These are phyloP conservation scores for Parapristionchus giblindavisi DNA, from an alignment of 2,888 invertebrate genomes.

Conservation along the genomic window DNA sequence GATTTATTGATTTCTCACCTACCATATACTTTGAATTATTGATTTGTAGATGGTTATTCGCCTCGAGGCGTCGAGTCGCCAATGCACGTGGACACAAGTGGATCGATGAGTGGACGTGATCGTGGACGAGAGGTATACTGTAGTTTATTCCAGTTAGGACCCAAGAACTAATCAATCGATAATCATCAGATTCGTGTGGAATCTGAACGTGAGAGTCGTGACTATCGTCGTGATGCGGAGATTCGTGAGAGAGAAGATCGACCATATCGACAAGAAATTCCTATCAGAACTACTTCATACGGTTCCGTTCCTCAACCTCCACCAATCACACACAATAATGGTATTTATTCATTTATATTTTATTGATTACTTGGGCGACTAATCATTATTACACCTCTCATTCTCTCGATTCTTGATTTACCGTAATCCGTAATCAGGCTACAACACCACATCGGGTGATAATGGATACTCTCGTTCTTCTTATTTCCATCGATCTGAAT, in stretches of 20 bases:
- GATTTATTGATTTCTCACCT: not conserved
- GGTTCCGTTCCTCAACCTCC: not conserved
- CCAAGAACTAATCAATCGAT: conserved; percentile 23
- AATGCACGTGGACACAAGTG: conserved; percentile 54
- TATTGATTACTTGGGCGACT: no score
- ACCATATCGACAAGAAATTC: conserved; percentile 17
- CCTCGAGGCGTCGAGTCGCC: conserved; percentile 50
- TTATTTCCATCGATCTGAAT: conserved; percentile 51
- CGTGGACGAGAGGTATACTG: conserved; percentile 28
- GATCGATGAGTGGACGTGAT: conserved; percentile 45
- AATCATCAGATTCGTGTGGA: conserved; percentile 18
- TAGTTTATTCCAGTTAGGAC: no score
- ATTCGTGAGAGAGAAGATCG: conserved; percentile 33
- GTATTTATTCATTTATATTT: no score
- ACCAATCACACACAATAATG: not conserved
- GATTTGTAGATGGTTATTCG: conserved; percentile 40
- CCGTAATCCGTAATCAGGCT: not conserved
- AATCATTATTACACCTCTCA: not conserved
- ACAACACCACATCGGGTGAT: conserved; percentile 5
- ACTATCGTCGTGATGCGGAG: conserved; percentile 19
- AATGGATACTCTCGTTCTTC: not conserved
- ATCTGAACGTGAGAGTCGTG: conserved; percentile 22
- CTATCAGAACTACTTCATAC: conserved; percentile 6
- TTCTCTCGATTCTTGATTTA: conserved; percentile 4
- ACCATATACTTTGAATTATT: not conserved